phyloP scores from a whole-genome alignment of 2,888 invertebrate species.

The Sepioteuthis lessoniana region DNA sequence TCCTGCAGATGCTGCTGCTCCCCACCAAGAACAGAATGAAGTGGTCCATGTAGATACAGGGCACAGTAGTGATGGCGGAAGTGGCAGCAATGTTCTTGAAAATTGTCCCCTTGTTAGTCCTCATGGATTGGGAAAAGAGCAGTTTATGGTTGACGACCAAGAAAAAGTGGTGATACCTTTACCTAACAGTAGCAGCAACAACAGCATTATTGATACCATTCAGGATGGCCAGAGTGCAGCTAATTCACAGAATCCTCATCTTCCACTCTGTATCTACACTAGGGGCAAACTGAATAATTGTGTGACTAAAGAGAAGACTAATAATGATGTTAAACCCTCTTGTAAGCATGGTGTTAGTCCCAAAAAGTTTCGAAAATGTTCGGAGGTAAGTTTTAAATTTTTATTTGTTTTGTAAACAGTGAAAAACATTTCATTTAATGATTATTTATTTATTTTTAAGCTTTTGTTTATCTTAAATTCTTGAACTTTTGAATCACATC shows the following conservation, averaged over 20 bases:
- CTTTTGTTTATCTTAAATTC: no score
- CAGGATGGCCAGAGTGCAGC: constrained; percentile 49
- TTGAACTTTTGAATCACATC: no score
- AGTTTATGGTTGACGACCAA: background rate
- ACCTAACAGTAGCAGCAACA: background rate
- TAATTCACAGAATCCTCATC: constrained; percentile 57
- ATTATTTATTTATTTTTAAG: background rate
- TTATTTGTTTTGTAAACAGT: background rate
- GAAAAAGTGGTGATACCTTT: background rate
- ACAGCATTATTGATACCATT: background rate
- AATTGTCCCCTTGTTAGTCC: background rate
- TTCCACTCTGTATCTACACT: constrained; percentile 52
- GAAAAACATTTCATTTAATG: background rate
- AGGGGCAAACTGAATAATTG: constrained; percentile 40
- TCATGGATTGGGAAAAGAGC: background rate
- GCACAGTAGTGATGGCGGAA: constrained; percentile 36
- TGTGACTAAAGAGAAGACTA: background rate
- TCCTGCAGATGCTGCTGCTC: background rate
- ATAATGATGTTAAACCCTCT: constrained; percentile 47
- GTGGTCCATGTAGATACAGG: background rate
- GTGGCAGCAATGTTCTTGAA: background rate
- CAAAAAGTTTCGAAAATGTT: constrained; percentile 65
- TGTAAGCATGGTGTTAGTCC: constrained; percentile 64
- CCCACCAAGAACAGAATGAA: constrained; percentile 23
- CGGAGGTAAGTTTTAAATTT: constrained; percentile 59